These are phyloP conservation scores for Oenanthe oenanthe DNA, from an alignment of 2,113 vertebrate species.

Conservation along the genomic window DNA sequence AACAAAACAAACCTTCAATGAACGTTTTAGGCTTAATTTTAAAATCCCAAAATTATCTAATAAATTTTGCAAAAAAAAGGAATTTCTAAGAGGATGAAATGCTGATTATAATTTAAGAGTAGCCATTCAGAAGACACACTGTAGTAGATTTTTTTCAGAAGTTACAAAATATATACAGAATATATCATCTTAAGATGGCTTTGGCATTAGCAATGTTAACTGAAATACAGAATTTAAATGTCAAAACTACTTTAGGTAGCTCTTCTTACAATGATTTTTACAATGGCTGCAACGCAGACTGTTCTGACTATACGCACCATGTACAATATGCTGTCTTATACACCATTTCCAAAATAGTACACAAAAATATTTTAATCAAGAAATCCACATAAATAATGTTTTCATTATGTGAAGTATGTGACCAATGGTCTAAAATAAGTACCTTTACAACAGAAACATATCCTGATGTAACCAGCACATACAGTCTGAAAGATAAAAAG, in stretches of 20 bases:
- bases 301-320: slow-evolving; percentile 75
- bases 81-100: slow-evolving; percentile 63
- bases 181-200: slow-evolving; percentile 71
- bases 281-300: slow-evolving; percentile 62
- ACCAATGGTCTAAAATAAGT: slow-evolving; percentile 80
- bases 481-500: slow-evolving; percentile 78
- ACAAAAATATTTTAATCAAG: slow-evolving; percentile 74
- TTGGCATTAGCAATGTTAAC: slow-evolving; percentile 68
- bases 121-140: slow-evolving; percentile 69
- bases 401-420: slow-evolving; percentile 74
- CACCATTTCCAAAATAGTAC: slow-evolving; percentile 73
- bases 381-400: slow-evolving; percentile 93
- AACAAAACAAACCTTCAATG: background rate
- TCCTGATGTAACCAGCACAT: slow-evolving; percentile 96
- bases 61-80: background rate
- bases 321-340: slow-evolving; percentile 74
- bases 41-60: background rate
- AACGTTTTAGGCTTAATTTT: slow-evolving; percentile 28
- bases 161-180: slow-evolving; percentile 91
- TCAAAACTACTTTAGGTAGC: slow-evolving; percentile 61
- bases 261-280: slow-evolving; percentile 71
- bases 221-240: slow-evolving; percentile 57
- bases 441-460: slow-evolving; percentile 81
- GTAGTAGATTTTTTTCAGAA: slow-evolving; percentile 72
- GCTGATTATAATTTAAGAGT: slow-evolving; percentile 77